Base-by-base conservation (phyloP, 2,888 invertebrate species). In the Eristalis intricaria region DNA sequence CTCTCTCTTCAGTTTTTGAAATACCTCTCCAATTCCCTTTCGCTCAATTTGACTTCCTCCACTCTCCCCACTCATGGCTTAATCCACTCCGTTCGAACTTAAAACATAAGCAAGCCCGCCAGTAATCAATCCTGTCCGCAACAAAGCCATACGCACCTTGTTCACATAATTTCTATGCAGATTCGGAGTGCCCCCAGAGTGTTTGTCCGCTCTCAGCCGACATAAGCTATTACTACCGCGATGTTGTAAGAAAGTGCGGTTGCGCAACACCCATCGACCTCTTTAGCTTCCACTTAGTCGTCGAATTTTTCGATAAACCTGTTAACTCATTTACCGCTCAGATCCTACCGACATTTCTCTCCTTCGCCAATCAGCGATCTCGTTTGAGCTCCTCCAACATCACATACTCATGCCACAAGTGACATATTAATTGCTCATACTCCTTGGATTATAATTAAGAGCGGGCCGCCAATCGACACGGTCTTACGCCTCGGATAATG, bases 381-480 rank as follows among this genome's bases (percentile, higher is more conserved):
- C 15, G 15, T 19, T 22, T 10, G 64, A 32, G 64, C 64, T 32
- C 11, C 13, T 7, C n/a, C 40, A 70, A 38, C 64, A 68, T 66
- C 69, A 60, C 15, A 50, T 22, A 4, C 56, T 19, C 32, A 65
- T 38, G 38, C 38, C 11, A 13, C 40, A 22, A 69, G 78, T 75
- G 83, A 83, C 83, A 75, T 66, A 66, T 75, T 86, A 86, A 86
- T 78, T 86, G 78, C 66, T 60, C 70, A 75, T 75, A 78, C 71
- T 60, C 70, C 79, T 79, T 83, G 78, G 75, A 79, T 82, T 78
- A 61, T 71, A 75, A 82, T 86, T 78, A 74, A 64, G 75, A 43
- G 15, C n/a, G 38, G 10, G 29, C 74, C 69, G 66, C 68, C 78
- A 86, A 82, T 86, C 61, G 86, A 82, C 78, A 82, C 86, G 83